These are phyloP conservation scores for Rhabdornis inornatus DNA, from an alignment of 2,113 vertebrate genomes.

Conservation along the genomic window DNA sequence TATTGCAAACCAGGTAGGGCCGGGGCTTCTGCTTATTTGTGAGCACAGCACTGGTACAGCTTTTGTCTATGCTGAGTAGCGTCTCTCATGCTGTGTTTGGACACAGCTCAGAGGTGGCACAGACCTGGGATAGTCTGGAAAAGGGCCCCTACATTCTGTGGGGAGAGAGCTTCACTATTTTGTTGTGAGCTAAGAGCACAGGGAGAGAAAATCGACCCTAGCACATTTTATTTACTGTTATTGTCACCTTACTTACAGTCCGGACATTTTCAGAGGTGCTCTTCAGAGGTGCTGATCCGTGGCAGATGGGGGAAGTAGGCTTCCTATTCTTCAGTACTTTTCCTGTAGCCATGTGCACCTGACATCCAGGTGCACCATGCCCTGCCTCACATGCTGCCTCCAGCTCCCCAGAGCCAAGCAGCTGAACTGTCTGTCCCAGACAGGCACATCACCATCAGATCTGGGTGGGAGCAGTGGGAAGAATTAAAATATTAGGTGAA, in stretches of 20 bases:
- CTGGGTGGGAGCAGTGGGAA: background rate
- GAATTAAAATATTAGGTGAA: background rate
- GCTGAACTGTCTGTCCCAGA: background rate
- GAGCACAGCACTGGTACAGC: background rate
- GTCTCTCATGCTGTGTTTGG: background rate
- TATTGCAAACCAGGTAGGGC: background rate
- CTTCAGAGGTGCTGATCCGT: background rate
- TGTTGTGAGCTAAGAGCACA: fast-evolving
- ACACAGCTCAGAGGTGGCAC: background rate
- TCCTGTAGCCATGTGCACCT: background rate
- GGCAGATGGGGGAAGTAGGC: background rate
- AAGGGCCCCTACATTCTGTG: background rate
- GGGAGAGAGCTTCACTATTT: background rate
- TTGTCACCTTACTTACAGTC: background rate
- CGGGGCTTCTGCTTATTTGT: background rate
- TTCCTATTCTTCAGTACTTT: background rate
- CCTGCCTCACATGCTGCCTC: fast-evolving
- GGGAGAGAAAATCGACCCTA: background rate
- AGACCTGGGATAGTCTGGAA: background rate
- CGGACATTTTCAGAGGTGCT: background rate
- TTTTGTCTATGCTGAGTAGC: background rate
- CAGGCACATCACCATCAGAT: background rate
- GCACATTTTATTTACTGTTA: background rate
- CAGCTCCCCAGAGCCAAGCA: background rate
- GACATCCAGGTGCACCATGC: background rate